Evolutionary conservation across 2,888 invertebrate species (phyloP).

Genomic region (Coleophora flavipennella): DNA sequence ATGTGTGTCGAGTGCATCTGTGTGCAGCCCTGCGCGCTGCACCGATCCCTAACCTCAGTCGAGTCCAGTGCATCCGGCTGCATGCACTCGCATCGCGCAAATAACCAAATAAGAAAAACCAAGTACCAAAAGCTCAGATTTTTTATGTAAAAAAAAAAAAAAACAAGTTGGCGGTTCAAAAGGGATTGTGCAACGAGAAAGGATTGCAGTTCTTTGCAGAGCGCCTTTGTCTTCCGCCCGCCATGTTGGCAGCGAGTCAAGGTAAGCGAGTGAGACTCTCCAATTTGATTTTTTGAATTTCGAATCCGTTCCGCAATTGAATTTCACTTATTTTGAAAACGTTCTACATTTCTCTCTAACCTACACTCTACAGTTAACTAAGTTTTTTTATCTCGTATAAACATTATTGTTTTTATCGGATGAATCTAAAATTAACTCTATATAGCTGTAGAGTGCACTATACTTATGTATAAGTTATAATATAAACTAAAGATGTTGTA

Average conservation of each 20-base stretch:
- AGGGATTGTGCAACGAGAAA: background rate
- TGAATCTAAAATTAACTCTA: too few species aligned
- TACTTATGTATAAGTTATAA: too few species aligned
- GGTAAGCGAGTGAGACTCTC: constrained; percentile 19
- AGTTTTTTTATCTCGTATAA: too few species aligned
- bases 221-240: constrained; percentile 18
- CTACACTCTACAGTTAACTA: too few species aligned
- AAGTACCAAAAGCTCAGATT: background rate
- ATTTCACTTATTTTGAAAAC: too few species aligned
- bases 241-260: constrained; percentile 17
- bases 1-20: constrained; percentile 9
- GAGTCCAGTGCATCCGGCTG: constrained; percentile 28
- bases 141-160: background rate
- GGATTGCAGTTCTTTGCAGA: constrained; percentile 15
- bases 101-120: background rate
- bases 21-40: constrained; percentile 21
- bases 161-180: background rate
- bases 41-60: constrained; percentile 37
- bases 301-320: background rate
- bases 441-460: too few species aligned
- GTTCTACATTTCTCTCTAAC: too few species aligned
- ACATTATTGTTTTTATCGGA: too few species aligned
- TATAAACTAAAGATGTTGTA: too few species aligned
- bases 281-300: constrained; percentile 14
- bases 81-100: constrained; percentile 22